phyloP scores from a whole-genome alignment of 2,113 vertebrate genomes.

The Nycticorax nycticorax region DNA sequence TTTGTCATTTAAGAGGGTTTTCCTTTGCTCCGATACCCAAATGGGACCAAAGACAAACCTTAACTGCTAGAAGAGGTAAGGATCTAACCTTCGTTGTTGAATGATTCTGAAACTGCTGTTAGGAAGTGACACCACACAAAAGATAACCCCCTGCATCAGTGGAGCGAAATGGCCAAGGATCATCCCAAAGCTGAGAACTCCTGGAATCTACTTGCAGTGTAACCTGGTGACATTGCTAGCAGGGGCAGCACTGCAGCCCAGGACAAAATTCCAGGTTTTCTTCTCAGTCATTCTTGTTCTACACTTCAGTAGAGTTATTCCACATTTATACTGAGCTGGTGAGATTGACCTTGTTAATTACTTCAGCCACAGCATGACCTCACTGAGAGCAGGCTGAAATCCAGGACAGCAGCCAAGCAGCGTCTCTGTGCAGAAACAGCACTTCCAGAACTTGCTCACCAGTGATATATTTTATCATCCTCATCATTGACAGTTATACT shows the following conservation, averaged over 20 bases:
- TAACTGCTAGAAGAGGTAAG: background rate
- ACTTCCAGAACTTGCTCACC: background rate
- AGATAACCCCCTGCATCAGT: background rate
- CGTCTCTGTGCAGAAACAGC: background rate
- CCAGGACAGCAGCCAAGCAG: background rate
- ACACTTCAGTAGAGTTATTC: background rate
- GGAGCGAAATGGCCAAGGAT: background rate
- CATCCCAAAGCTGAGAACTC: background rate
- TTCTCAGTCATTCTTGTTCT: background rate
- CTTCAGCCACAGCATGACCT: constrained; percentile 20
- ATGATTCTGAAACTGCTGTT: background rate
- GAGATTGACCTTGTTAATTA: constrained; percentile 34
- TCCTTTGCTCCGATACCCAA: background rate
- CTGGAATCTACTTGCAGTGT: background rate
- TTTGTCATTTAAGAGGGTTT: background rate
- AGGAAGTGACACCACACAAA: background rate
- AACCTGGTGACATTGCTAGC: background rate
- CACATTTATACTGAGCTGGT: background rate
- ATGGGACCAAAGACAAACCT: background rate
- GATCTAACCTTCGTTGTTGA: background rate
- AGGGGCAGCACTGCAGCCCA: background rate
- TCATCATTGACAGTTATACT: background rate
- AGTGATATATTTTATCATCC: background rate
- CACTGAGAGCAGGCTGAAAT: background rate
- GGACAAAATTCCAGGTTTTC: background rate